Evolutionary conservation across 2,888 invertebrate genomes (phyloP), one percentile per base, ranked within the genome.

Genomic region (Chloromyia formosa): DNA sequence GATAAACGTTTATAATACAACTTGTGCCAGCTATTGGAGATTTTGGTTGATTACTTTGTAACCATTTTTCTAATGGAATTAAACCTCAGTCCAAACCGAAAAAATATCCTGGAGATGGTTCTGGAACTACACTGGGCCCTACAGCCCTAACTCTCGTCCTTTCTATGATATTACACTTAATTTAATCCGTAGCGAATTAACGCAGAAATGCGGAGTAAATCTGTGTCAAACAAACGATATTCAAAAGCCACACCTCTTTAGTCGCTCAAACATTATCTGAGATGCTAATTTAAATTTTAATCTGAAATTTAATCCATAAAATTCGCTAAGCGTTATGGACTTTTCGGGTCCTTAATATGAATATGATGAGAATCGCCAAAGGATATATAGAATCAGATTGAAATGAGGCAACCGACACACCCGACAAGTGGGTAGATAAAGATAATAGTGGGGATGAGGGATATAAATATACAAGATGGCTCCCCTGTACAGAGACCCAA

Each of bases 221-320:
- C 27, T 35, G 7, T 35, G 27, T n/a, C 27, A 7, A 4, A 35
- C 27, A 4, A 35, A 35, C 16, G 49, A 18, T 66, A 12, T 49
- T 20, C 23, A 22, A 45, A 66, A 66, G 1, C n/a, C 27, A 35
- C 3, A 35, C 27, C n/a, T n/a, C n/a, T n/a, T n/a, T n/a, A 45
- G 1, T 45, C 49, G 49, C 45, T 18, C 66, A 1, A 45, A 66
- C 49, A 66, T 66, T 14, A 66, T 58, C 42, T 56, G 2, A 56
- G 58, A 56, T 18, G 58, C 71, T 58, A 71, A 71, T 71, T 71
- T 71, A 71, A 71, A 71, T 71, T 71, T 71, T 71, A 71, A 71
- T 71, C 71, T 14, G 27, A 35, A 1, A 58, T 71, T 58, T 71
- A 71, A 71, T 56, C 58, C 71, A 20, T 22, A 71, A 56, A 56